These are phyloP conservation scores for Parazoanthus atlanticus DNA, from an alignment of 92 coral and sea anemone species.

Conservation along the genomic window DNA sequence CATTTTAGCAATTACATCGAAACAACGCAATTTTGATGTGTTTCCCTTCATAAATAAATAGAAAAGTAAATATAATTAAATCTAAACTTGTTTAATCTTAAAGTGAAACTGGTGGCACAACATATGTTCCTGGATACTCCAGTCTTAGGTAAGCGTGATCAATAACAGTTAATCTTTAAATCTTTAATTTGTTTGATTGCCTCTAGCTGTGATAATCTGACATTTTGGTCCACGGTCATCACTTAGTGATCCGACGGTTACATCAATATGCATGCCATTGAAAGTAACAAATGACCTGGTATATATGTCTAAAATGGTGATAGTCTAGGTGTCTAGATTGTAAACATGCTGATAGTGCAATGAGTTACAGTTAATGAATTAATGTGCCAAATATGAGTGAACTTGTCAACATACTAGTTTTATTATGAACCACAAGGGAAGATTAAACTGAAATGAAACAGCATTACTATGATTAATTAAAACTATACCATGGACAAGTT, in stretches of 20 bases:
- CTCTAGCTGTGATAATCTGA: neutral
- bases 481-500: neutral
- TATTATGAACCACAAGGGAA: neutral
- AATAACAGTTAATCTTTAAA: neutral
- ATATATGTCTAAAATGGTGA: too few species aligned
- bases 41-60: too few species aligned
- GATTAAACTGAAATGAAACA: neutral
- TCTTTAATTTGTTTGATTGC: neutral
- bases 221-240: neutral
- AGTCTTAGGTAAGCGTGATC: slow-evolving; percentile 71
- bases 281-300: too few species aligned
- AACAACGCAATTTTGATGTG: too few species aligned
- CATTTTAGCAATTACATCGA: too few species aligned
- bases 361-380: too few species aligned
- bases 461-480: neutral
- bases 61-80: neutral
- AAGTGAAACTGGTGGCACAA: slow-evolving; percentile 56
- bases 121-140: slow-evolving; percentile 64
- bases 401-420: too few species aligned
- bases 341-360: neutral
- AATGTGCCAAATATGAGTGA: neutral
- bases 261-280: too few species aligned
- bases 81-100: slow-evolving; percentile 29
- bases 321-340: too few species aligned
- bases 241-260: too few species aligned